These are phyloP conservation scores for Pachymerium ferrugineum DNA, from an alignment of 2,888 invertebrate genomes.

Conservation along the genomic window DNA sequence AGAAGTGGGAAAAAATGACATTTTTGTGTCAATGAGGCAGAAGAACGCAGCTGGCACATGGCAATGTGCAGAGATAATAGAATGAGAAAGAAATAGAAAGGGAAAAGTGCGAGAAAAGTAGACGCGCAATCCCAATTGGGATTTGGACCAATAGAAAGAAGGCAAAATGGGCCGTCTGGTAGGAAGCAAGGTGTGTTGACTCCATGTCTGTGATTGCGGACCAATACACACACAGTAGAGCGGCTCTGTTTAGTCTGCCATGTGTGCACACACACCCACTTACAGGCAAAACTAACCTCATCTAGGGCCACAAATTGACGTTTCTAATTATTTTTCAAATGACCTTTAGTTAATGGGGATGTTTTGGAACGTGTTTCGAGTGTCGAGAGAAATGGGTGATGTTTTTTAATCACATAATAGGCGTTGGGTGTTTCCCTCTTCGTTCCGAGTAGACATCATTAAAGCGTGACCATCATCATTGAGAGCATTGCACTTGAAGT, in stretches of 20 bases:
- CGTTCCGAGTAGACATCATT: not conserved
- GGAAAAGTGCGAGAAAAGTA: constrained; percentile 1
- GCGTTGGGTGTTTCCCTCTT: not conserved
- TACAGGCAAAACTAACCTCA: not conserved
- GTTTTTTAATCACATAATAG: not conserved
- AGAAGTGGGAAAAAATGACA: not conserved
- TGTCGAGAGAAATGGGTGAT: too few species aligned
- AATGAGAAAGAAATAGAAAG: too few species aligned
- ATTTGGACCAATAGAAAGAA: constrained; percentile 13
- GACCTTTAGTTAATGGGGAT: too few species aligned
- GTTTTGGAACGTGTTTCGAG: too few species aligned
- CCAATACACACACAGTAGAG: not conserved
- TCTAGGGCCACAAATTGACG: not conserved
- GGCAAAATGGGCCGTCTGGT: constrained; percentile 7
- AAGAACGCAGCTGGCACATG: constrained; percentile 13
- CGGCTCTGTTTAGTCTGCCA: constrained; percentile 1
- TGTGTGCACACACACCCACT: not conserved
- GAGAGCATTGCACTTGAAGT: not conserved
- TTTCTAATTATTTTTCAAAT: not conserved
- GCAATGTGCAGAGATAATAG: not conserved
- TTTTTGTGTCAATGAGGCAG: not conserved
- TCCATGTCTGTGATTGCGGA: constrained; percentile 8
- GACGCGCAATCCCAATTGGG: not conserved
- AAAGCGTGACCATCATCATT: not conserved
- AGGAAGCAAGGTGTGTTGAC: not conserved